These are phyloP conservation scores for Ectobius pallidus DNA, from an alignment of 2,888 invertebrate genomes.

Conservation along the genomic window DNA sequence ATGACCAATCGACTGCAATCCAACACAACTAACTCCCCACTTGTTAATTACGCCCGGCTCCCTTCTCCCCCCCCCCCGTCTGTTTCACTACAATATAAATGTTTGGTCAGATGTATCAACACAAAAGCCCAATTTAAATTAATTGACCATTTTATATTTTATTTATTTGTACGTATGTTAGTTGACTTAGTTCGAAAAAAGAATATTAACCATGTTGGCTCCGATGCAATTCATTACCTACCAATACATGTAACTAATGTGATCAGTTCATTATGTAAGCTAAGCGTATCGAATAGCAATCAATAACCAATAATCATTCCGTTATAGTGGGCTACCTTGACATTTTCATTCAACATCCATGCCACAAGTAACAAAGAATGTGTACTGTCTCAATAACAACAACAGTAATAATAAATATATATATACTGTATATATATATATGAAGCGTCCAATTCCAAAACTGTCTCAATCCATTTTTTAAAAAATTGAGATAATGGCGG, in stretches of 20 bases:
- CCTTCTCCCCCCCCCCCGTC: not conserved
- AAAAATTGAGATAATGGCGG: no score
- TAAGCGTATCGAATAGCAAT: conserved; percentile 13
- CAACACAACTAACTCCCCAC: not conserved
- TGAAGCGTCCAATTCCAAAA: no score
- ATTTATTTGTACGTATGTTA: conserved; percentile 28
- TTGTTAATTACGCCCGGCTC: conserved; percentile 1
- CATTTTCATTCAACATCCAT: not conserved
- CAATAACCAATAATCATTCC: conserved; percentile 13
- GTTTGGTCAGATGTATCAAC: conserved; percentile 34
- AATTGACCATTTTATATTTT: conserved; percentile 29
- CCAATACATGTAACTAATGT: conserved; percentile 12
- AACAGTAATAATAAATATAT: no score
- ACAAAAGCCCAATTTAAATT: conserved; percentile 33
- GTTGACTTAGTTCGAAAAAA: conserved; percentile 11
- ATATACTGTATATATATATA: no score
- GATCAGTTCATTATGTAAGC: conserved; percentile 18
- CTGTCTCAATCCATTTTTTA: no score
- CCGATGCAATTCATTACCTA: conserved; percentile 17
- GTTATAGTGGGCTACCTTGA: not conserved
- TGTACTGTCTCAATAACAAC: no score
- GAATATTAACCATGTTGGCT: conserved; percentile 12
- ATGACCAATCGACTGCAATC: conserved; percentile 6
- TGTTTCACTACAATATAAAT: conserved; percentile 18
- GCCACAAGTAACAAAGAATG: no score